These are phyloP conservation scores for Eclectus roratus DNA, from an alignment of 2,113 vertebrate genomes.

Conservation along the genomic window DNA sequence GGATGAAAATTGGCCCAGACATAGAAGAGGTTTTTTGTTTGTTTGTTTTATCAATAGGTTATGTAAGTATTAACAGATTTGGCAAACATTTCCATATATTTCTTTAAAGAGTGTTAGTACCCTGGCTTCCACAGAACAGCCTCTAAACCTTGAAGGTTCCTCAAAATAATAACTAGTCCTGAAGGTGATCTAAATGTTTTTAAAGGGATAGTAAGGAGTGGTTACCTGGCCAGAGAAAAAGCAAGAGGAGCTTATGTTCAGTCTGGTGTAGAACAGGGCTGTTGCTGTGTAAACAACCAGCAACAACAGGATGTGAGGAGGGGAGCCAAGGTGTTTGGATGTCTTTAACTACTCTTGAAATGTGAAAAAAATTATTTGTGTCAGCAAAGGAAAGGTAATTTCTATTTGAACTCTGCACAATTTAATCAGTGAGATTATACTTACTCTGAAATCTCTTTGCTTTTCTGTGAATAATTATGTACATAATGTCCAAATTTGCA, in stretches of 20 bases:
- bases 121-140: neutral
- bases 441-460: accelerated
- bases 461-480: neutral
- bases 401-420: neutral
- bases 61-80: neutral
- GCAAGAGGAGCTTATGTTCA: neutral
- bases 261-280: neutral
- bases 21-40: accelerated
- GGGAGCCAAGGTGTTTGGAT: neutral
- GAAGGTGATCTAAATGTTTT: neutral
- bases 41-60: neutral
- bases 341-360: neutral
- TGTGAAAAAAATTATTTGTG: neutral
- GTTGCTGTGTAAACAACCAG: neutral
- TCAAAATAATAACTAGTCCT: accelerated
- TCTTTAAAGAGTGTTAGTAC: neutral
- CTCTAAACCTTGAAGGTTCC: neutral
- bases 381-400: neutral
- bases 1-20: neutral
- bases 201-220: neutral
- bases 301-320: neutral
- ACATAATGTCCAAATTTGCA: neutral
- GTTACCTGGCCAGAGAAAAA: neutral
- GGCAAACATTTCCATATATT: neutral
- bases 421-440: neutral